Evolutionary conservation across 2,113 vertebrate genomes (phyloP).

Genomic region (Atrichornis clamosus): DNA sequence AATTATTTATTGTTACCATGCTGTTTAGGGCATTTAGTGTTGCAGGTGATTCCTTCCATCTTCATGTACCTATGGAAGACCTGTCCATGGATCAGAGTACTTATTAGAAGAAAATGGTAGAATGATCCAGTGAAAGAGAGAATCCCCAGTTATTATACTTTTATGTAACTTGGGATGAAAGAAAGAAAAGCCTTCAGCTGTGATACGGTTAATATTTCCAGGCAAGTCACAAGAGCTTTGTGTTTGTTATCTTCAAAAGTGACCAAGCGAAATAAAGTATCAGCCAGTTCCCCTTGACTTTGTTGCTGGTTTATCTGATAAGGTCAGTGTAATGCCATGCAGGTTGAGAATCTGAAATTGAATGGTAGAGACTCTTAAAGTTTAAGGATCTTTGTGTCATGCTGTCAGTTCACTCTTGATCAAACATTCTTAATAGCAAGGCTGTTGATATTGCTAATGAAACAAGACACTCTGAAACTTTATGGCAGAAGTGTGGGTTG

Average conservation of each 20-base stretch:
- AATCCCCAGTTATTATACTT: background rate
- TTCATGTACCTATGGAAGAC: background rate
- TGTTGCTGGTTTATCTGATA: background rate
- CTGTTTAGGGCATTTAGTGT: background rate
- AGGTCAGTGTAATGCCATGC: background rate
- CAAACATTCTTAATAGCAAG: background rate
- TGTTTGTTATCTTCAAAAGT: background rate
- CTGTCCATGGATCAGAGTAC: background rate
- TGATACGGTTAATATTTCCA: background rate
- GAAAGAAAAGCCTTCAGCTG: background rate
- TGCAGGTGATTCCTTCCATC: background rate
- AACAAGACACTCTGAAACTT: background rate
- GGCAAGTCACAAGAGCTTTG: background rate
- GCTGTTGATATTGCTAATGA: background rate
- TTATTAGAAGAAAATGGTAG: background rate
- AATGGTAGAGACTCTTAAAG: background rate
- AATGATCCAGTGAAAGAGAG: background rate
- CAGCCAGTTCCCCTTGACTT: background rate
- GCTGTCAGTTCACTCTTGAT: background rate
- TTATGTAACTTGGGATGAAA: background rate
- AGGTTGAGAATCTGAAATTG: background rate
- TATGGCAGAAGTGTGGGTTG: background rate
- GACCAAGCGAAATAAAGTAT: background rate
- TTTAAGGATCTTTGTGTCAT: background rate
- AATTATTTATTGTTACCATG: background rate